phyloP scores from a whole-genome alignment of 1,140 invertebrate genomes.

The Drosophila lini region DNA sequence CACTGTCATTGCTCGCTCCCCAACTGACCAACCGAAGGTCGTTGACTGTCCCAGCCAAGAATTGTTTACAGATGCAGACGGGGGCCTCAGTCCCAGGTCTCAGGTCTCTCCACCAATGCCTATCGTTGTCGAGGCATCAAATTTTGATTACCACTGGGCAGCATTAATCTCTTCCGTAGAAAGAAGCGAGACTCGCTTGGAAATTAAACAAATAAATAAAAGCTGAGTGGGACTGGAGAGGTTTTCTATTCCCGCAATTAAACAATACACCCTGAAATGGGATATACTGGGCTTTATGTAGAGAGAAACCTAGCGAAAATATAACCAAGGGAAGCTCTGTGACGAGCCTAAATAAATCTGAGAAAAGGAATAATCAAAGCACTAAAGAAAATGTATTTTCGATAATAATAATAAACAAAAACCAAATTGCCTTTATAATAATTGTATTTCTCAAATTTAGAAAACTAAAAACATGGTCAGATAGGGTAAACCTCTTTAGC shows the following conservation, averaged over 20 bases:
- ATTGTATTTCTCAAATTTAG: not conserved
- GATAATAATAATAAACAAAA: not conserved
- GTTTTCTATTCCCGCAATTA: constrained; percentile 9
- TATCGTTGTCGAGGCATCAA: constrained; percentile 40
- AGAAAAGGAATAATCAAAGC: no score
- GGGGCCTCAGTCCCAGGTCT: not conserved
- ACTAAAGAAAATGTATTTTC: no score
- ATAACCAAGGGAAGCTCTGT: not conserved
- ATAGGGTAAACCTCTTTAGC: not conserved
- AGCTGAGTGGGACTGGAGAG: constrained; percentile 21
- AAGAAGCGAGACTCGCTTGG: constrained; percentile 11
- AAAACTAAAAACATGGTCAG: not conserved
- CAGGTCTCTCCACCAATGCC: constrained; percentile 15
- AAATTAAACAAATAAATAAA: constrained; percentile 51
- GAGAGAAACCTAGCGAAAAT: not conserved
- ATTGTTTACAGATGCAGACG: constrained; percentile 36
- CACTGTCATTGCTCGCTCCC: constrained; percentile 25
- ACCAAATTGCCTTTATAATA: not conserved
- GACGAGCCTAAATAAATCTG: not conserved
- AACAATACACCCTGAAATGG: not conserved
- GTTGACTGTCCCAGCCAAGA: constrained; percentile 30
- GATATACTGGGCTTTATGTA: not conserved
- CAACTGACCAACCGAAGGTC: constrained; percentile 36
- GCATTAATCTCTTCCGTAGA: constrained; percentile 32
- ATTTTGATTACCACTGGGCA: constrained; percentile 45